Evolutionary conservation across 2,888 invertebrate species (phyloP), one percentile per base, ranked within the genome.

Genomic region (Diabrotica balteata): DNA sequence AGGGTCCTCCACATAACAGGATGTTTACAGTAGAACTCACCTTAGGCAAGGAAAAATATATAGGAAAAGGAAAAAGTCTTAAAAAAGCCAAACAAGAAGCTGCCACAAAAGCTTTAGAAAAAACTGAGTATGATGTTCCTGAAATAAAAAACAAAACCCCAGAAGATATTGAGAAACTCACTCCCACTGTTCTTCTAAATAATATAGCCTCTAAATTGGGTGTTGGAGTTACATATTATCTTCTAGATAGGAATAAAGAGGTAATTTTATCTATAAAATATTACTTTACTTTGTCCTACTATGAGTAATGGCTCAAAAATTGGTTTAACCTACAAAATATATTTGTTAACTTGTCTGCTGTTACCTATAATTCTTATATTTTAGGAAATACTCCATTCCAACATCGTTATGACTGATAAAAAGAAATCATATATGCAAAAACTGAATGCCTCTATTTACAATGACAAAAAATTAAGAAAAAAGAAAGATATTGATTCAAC

Each of bases 101-200:
- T 32, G 81, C 82, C 7, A 61, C 49, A 49, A 53, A 63, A 58
- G 83, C 82, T n/a, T 72, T 81, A 45, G 64, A 73, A 65, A 71
- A 77, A 42, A 81, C 82, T 2, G 69, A 75, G 43, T 82, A 80
- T 71, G 64, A 74, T 50, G 74, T 74, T 59, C 81, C 81, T n/a
- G 75, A 75, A 17, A n/a, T 63, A 43, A 78, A 75, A 59, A 60
- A 73, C 62, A 63, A 73, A 59, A 67, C 69, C 9, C 67, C 72
- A 44, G 54, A 72, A 22, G 68, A 73, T 54, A 68, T 73, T 54
- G 71, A 73, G 22, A 43, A 71, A 50, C 64, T 76, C 61, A 80
- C 82, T 22, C 82, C 82, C 8, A 80, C 81, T 8, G 81, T 81
- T 44, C 59, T 78, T 49, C 71, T 83, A 45, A 83, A 83, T 70